Evolutionary conservation across 2,113 vertebrate species (phyloP).

Genomic region (Halcyon senegalensis): DNA sequence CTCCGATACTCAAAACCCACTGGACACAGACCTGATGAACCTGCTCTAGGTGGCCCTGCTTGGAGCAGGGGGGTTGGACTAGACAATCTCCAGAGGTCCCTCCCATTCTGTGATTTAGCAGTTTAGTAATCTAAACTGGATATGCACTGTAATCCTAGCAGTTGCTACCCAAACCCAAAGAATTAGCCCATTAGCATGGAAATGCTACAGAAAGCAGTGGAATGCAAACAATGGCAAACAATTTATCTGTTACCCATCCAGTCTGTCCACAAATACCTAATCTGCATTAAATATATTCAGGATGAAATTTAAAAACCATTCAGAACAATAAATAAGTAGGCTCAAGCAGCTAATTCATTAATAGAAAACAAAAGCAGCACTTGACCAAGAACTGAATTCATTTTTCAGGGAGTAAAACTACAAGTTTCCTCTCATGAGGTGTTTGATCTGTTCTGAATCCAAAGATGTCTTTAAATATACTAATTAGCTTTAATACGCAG

Average conservation of each 20-base stretch:
- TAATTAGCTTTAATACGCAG: not conserved
- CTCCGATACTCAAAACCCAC: not conserved
- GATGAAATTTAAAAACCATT: not conserved
- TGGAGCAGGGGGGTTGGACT: not conserved
- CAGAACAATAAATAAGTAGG: not conserved
- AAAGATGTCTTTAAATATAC: not conserved
- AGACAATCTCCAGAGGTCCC: not conserved
- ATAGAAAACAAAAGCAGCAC: not conserved
- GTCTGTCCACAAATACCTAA: not conserved
- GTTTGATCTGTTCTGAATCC: not conserved
- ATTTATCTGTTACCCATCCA: not conserved
- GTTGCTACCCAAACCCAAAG: not conserved
- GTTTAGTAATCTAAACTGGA: not conserved
- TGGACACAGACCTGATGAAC: not conserved
- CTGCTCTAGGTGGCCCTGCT: not conserved
- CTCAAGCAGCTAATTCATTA: not conserved
- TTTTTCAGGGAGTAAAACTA: not conserved
- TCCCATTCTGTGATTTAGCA: not conserved
- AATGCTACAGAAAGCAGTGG: not conserved
- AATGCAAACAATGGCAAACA: not conserved
- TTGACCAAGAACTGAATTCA: not conserved
- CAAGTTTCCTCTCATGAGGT: not conserved
- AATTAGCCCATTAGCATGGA: not conserved
- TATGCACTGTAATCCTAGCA: not conserved
- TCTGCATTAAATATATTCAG: not conserved